These are phyloP conservation scores for Euwallacea similis DNA, from an alignment of 1,140 invertebrate genomes.

Conservation along the genomic window DNA sequence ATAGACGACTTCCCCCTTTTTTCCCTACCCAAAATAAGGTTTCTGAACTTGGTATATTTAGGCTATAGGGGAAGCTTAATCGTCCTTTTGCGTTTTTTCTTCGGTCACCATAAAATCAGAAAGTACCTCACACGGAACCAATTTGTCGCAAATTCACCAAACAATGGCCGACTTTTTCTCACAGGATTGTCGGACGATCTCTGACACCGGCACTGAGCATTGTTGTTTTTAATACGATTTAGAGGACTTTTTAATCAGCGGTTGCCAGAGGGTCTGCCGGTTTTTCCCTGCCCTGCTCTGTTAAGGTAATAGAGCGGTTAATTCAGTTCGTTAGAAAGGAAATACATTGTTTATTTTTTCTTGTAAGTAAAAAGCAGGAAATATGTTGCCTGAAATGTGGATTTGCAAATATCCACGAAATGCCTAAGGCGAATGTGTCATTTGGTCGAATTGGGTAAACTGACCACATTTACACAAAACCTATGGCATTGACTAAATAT, in stretches of 20 bases:
- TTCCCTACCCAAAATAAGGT: background rate
- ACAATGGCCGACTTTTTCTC: constrained; percentile 7
- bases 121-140: constrained; percentile 11
- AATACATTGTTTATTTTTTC: constrained; percentile 11
- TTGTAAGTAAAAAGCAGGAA: too few relatives aligned
- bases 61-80: constrained; percentile 1
- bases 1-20: too few relatives aligned
- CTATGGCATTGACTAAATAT: too few relatives aligned
- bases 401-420: too few relatives aligned
- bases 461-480: too few relatives aligned
- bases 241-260: constrained; percentile 15
- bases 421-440: too few relatives aligned
- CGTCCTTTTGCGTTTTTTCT: constrained; percentile 8
- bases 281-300: background rate
- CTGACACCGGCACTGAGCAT: constrained; percentile 15
- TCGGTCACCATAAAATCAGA: constrained; percentile 4
- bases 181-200: background rate
- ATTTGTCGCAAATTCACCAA: constrained; percentile 16
- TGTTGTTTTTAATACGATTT: constrained; percentile 20
- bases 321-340: constrained; percentile 6
- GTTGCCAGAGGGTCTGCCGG: background rate
- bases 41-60: background rate
- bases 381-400: too few relatives aligned
- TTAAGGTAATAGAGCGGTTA: constrained; percentile 4
- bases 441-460: too few relatives aligned